Conservation (phyloP, 2,797 vertebrate species). For the Pelobates cultripes region DNA sequence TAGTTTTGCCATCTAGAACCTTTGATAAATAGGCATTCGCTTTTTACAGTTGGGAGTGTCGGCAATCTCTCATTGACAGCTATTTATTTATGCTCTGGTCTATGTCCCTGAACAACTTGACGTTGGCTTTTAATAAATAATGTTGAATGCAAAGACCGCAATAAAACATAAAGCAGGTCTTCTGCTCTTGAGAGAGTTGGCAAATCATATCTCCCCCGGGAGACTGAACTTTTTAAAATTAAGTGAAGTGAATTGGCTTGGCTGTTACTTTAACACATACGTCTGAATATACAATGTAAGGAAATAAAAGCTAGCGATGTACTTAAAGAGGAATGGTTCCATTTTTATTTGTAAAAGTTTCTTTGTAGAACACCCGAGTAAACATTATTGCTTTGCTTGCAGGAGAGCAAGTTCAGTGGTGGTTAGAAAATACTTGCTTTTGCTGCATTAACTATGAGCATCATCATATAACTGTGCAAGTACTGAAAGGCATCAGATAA, state of each 20-base stretch:
- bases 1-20: not conserved
- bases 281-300: not conserved
- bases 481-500: too few relatives aligned
- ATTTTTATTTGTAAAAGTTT: too few relatives aligned
- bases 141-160: too few relatives aligned
- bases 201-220: not conserved
- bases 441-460: too few relatives aligned
- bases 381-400: too few relatives aligned
- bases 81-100: constrained; percentile 2
- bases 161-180: not conserved
- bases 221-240: not conserved
- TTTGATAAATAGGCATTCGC: not conserved
- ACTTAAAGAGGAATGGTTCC: too few relatives aligned
- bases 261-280: not conserved
- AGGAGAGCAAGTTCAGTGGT: too few relatives aligned
- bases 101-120: not conserved
- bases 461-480: too few relatives aligned
- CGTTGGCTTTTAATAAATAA: constrained; percentile 20
- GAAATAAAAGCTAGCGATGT: too few relatives aligned
- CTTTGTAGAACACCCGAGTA: too few relatives aligned
- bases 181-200: not conserved
- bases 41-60: not conserved
- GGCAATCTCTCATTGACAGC: not conserved
- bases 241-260: constrained; percentile 7
- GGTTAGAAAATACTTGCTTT: too few relatives aligned